Percentiles rank a stretch among this genome's conserved stretches.
Conservation (phyloP, 30 jellyfish, hydroid and myxozoan genomes). For the Hydractinia echinata region DNA sequence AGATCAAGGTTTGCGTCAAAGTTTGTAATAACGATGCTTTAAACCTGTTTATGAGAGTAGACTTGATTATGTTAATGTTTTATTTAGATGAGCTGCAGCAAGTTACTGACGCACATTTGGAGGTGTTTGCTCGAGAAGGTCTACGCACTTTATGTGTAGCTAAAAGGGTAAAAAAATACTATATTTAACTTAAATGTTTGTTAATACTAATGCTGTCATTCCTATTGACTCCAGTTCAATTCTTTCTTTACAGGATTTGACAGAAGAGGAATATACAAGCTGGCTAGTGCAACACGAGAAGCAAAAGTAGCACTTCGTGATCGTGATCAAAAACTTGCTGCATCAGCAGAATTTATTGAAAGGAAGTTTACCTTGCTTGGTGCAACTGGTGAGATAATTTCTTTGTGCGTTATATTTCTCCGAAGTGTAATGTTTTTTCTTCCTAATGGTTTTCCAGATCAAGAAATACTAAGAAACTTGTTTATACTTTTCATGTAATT, state of each 20-base stretch:
- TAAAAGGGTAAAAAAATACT: constrained; percentile 54
- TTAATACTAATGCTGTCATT: not conserved
- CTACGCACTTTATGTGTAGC: constrained; percentile 89
- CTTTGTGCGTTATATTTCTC: not conserved
- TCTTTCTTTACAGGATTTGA: constrained; percentile 43
- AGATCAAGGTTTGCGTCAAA: constrained; percentile 51
- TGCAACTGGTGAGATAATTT: constrained; percentile 68
- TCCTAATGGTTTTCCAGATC: not conserved
- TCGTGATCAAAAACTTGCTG: constrained; percentile 67
- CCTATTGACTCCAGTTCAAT: not conserved
- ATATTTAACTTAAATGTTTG: not conserved
- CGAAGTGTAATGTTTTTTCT: not conserved
- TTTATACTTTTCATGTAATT: too few relatives aligned
- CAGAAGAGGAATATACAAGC: constrained; percentile 55
- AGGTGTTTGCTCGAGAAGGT: constrained; percentile 88
- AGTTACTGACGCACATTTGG: constrained; percentile 53
- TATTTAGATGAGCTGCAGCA: constrained; percentile 28
- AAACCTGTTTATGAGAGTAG: not conserved
- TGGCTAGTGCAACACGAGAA: constrained; percentile 69
- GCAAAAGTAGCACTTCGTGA: constrained; percentile 63
- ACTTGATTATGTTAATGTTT: not conserved
- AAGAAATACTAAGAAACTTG: too few relatives aligned
- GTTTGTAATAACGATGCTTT: not conserved
- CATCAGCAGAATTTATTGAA: constrained; percentile 73
- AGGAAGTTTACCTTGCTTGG: constrained; percentile 66